These are phyloP conservation scores for Ommatoiulus sabulosus DNA, from an alignment of 2,888 invertebrate species.

Conservation along the genomic window DNA sequence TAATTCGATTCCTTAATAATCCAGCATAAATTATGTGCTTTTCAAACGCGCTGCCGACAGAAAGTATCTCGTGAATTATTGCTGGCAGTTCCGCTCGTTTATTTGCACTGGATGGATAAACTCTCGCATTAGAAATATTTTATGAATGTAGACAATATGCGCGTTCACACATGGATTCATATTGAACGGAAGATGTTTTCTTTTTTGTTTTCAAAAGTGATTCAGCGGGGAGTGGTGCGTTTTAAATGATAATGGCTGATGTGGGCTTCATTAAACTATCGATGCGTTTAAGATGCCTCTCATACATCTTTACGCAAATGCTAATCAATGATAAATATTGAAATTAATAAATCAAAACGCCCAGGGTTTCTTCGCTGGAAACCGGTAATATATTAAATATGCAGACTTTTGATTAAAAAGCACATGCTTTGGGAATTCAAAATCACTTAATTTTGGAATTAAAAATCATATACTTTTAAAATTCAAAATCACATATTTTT, in stretches of 20 bases:
- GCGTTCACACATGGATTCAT: background rate
- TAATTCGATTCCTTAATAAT: slow-evolving; percentile 47
- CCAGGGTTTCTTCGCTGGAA: background rate
- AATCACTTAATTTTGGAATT: too few species aligned
- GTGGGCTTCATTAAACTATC: background rate
- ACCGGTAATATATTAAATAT: too few species aligned
- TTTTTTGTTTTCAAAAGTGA: background rate
- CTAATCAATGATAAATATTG: background rate
- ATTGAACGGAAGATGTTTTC: background rate
- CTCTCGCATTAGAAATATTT: slow-evolving; percentile 13
- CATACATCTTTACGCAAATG: background rate
- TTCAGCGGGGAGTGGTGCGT: background rate
- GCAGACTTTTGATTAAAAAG: too few species aligned
- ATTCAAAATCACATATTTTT: too few species aligned
- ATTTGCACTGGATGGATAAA: background rate
- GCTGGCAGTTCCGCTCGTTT: background rate
- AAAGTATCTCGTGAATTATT: slow-evolving; percentile 9
- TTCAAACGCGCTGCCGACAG: background rate
- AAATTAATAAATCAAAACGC: background rate
- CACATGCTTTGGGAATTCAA: too few species aligned
- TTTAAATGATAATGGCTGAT: background rate
- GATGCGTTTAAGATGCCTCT: background rate
- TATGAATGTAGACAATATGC: background rate
- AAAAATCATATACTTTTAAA: too few species aligned
- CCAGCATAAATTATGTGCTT: background rate